phyloP scores from a whole-genome alignment of 1,140 invertebrate genomes.

The Heliconius melpomene region DNA sequence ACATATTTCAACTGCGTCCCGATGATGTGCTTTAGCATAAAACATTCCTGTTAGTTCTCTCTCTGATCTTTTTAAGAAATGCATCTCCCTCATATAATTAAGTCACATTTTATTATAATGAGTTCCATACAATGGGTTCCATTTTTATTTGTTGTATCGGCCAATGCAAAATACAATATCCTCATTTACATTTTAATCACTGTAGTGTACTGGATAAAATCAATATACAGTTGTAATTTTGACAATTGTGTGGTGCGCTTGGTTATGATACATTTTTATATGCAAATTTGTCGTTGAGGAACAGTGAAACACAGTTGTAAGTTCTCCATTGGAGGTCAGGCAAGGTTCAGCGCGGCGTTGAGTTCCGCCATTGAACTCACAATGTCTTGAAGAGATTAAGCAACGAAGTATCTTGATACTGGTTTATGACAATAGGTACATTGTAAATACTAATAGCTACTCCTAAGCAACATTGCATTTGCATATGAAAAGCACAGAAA shows the following conservation, averaged over 20 bases:
- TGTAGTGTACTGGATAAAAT: constrained; percentile 41
- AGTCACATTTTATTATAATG: constrained; percentile 41
- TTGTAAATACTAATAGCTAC: too few species aligned
- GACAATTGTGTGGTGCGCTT: background rate
- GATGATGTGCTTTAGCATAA: background rate
- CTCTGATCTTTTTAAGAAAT: constrained; percentile 9
- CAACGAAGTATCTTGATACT: too few species aligned
- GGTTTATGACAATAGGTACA: too few species aligned
- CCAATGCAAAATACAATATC: constrained; percentile 49
- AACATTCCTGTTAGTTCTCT: background rate
- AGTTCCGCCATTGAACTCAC: too few species aligned
- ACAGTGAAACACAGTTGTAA: too few species aligned
- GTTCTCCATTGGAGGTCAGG: too few species aligned
- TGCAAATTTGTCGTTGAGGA: background rate
- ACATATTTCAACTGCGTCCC: background rate
- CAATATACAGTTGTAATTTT: constrained; percentile 38
- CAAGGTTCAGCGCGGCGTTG: too few species aligned
- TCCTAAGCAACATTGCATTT: too few species aligned
- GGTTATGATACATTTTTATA: background rate
- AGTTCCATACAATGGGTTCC: constrained; percentile 40
- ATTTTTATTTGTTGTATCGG: constrained; percentile 48
- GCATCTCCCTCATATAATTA: constrained; percentile 18
- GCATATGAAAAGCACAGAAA: too few species aligned
- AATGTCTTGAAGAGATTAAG: too few species aligned
- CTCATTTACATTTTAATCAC: constrained; percentile 75